Base-by-base conservation (phyloP, 64 coral and sea anemone species). In the Dendronephthya gigantea region DNA sequence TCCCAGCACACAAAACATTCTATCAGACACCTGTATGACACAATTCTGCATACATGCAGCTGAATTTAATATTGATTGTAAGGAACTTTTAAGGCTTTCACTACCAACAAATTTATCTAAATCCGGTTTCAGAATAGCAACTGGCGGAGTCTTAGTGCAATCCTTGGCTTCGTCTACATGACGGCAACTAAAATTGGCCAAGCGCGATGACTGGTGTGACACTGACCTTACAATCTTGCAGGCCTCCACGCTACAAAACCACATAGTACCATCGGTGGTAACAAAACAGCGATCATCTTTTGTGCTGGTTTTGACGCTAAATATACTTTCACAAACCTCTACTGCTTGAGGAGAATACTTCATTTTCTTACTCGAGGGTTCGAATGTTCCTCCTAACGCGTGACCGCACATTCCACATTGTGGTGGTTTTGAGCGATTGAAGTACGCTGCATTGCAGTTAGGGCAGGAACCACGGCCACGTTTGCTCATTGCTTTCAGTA, bases 351-450 rank as follows among this genome's bases (percentile, higher is more conserved):
- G 62, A 17, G 59, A 69, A 86, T 65, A 68, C 43, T 70, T 65
- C 15, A 31, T 17, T 70, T 70, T 86, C 59, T 86, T 86, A n/a
- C 11, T 40, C 3, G 34, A 69, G 11, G 85, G 85, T 70, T 86
- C 59, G 43, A 70, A 86, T 41, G 51, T 86, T 69, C 85, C 85
- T 86, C 56, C 85, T 22, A 86, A 40, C 33, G n/a, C 55, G 32
- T 37, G 62, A 34, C 85, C 85, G 72, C 85, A 69, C 85, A 86
- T 86, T 35, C n/a, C 35, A 30, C 85, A 86, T 38, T 86, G 69
- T 70, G 28, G n/a, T 66, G 59, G 85, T 40, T 86, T 86, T 22
- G 85, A 86, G 35, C 59, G 59, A n/a, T 86, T 86, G 59, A 32
- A 66, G 62, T 86, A 86, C 38, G 69, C 85, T 48, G 59, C 85